Evolutionary conservation across 2,113 vertebrate species (phyloP), one percentile per base, ranked within the genome.

Genomic region (Turdus rufiventris): DNA sequence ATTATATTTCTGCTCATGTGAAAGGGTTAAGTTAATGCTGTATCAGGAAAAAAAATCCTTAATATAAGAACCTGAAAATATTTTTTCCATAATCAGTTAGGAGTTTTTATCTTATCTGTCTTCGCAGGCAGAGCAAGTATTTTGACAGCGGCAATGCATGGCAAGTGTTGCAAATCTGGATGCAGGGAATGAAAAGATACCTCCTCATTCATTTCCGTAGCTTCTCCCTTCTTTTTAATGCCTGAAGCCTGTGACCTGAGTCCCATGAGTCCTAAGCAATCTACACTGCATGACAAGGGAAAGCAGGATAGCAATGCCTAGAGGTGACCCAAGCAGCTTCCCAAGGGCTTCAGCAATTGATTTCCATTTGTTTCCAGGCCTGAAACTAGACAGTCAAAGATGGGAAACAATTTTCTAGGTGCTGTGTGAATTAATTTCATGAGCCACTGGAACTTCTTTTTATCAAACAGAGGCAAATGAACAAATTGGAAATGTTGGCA

Each of bases 271-370:
- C 50, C 36, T 7, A 29, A 78, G 23, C 7, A 43, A 56, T 7
- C 57, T 28, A 25, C 4, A 12, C 4, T 2, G 2, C 18, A 20
- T 0, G 3, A 23, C 38, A 10, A 25, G 0, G 4, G 51, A 53
- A 43, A 83, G 40, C n/a, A 38, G 33, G 21, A 18, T 8, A 43
- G 23, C 78, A 60, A 8, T 13, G 31, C 23, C 45, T 58, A 9
- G 11, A 67, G 26, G 17, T 42, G 71, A 76, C 21, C 3, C 23
- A 19, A 36, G 60, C 15, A 75, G n/a, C 40, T 73, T 85, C 63
- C 34, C 62, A 54, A 72, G 54, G 26, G 51, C 56, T 23, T 85
- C 47, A 54, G 58, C 9, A 72, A 65, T 38, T 73, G 70, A 79
- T 50, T 89, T 70, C 34, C 48, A 14, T 51, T 82, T 61, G 23